A percentile compares a stretch with the other conserved stretches of the same genome.
These are phyloP conservation scores for Meriones psammophilus DNA, from an alignment of 2,797 vertebrate genomes.

Conservation along the genomic window DNA sequence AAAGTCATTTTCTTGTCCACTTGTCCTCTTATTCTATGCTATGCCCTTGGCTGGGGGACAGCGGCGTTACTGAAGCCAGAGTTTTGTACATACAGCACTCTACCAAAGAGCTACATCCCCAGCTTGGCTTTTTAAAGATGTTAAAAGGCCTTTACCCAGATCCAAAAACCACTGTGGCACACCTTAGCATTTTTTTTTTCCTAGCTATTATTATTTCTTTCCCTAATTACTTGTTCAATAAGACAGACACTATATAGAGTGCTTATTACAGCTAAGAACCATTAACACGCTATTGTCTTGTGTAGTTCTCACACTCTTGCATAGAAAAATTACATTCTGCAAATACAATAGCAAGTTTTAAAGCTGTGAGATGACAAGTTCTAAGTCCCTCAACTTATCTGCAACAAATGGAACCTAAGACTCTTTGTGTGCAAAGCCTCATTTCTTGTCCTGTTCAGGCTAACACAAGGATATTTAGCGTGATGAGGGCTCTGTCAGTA, in stretches of 20 bases:
- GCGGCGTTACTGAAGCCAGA: rapidly evolving
- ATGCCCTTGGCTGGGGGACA: not conserved
- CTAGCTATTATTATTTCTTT: slow-evolving; percentile 43
- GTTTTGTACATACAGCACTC: too few relatives aligned
- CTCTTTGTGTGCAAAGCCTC: not conserved
- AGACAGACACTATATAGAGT: not conserved
- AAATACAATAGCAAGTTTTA: slow-evolving; percentile 17
- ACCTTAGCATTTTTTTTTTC: not conserved
- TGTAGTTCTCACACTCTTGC: not conserved
- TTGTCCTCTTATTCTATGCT: not conserved
- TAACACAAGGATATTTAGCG: not conserved
- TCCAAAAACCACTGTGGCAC: not conserved
- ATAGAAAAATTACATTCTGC: slow-evolving; percentile 9
- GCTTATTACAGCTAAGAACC: not conserved
- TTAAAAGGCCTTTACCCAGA: not conserved
- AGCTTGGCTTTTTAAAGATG: not conserved
- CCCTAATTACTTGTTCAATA: slow-evolving; percentile 33
- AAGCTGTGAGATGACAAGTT: not conserved
- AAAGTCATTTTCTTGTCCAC: not conserved
- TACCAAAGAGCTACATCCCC: not conserved
- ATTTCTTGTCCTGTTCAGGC: not conserved
- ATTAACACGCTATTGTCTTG: not conserved
- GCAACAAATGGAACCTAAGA: not conserved
- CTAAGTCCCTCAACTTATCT: slow-evolving; percentile 42
- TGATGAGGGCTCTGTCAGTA: not conserved